Base-by-base conservation (phyloP, 1,140 invertebrate genomes). In the Apis laboriosa region DNA sequence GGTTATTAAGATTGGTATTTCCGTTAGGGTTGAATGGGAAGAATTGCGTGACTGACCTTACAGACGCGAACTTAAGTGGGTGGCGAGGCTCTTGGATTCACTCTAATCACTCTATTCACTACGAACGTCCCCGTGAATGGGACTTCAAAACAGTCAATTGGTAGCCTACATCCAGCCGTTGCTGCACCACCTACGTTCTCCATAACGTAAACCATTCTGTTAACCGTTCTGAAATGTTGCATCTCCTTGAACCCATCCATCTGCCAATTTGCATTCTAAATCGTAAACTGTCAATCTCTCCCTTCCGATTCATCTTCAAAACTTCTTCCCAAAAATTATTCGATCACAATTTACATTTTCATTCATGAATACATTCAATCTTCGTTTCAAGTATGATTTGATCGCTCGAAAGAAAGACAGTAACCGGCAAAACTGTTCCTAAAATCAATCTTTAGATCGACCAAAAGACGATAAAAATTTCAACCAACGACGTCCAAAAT, bases 81-180 rank as follows among this genome's bases (percentile, higher is more conserved):
- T 60, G 72, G 72, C 11, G 13, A 60, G 72, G 9, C 58, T 60
- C 21, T 74, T 74, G 24, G 56, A 74, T 60, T 24, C 21, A 24
- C 72, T 74, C 28, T 74, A 74, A 61, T 61, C 72, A 43, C 72
- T 74, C 58, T 60, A 74, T 74, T 74, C 72, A 74, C 34, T 74
- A 34, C 43, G 28, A 34, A 43, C 34, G 28, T 43, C 34, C 56
- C 28, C 34, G 34, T 74, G 72, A 74, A 74, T 74, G 34, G 72
- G 56, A 51, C 56, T 61, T 74, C 72, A 74, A 24, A 43, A 58
- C 58, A 24, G 34, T 74, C 72, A 74, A 61, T 74, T 74, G 72
- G 56, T 61, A 74, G 24, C 56, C 56, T 61, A 74, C 72, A 49
- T 74, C 21, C n/a, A 49, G 7, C 34, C 34, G 34, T 15, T 24